Percentiles rank a stretch among this genome's conserved stretches.
Evolutionary conservation across 2,888 invertebrate species (phyloP).

Genomic region (Craniophora ligustri): DNA sequence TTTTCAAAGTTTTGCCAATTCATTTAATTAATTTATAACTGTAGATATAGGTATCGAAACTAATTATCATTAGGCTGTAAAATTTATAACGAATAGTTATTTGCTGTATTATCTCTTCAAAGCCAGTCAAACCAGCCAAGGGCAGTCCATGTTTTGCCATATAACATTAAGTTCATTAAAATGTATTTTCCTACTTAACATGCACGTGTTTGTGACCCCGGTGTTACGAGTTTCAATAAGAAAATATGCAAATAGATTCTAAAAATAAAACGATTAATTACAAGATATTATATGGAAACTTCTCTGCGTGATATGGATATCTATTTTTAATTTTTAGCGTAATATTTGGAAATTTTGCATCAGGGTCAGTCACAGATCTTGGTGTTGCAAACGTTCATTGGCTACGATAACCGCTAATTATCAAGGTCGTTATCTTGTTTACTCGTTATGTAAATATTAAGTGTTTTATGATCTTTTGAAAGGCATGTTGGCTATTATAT

Average conservation of each 20-base stretch:
- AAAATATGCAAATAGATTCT: slow-evolving; percentile 5
- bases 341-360: neutral
- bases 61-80: slow-evolving; percentile 10
- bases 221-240: neutral
- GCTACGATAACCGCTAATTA: too few species aligned
- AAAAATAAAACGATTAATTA: neutral
- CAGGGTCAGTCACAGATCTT: too few species aligned
- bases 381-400: too few species aligned
- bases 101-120: slow-evolving; percentile 4
- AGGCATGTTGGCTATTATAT: too few species aligned
- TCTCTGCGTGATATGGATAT: neutral
- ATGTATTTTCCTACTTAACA: too few species aligned
- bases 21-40: slow-evolving; percentile 11
- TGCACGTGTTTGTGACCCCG: too few species aligned
- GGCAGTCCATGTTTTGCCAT: too few species aligned
- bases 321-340: neutral
- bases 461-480: too few species aligned
- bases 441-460: too few species aligned
- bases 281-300: neutral
- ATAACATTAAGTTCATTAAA: too few species aligned
- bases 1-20: slow-evolving; percentile 17
- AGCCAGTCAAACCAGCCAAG: too few species aligned
- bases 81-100: slow-evolving; percentile 2
- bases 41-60: slow-evolving; percentile 22
- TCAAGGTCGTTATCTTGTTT: too few species aligned